Evolutionary conservation across 1,140 invertebrate species (phyloP).

Genomic region (Drosophila navojoa): DNA sequence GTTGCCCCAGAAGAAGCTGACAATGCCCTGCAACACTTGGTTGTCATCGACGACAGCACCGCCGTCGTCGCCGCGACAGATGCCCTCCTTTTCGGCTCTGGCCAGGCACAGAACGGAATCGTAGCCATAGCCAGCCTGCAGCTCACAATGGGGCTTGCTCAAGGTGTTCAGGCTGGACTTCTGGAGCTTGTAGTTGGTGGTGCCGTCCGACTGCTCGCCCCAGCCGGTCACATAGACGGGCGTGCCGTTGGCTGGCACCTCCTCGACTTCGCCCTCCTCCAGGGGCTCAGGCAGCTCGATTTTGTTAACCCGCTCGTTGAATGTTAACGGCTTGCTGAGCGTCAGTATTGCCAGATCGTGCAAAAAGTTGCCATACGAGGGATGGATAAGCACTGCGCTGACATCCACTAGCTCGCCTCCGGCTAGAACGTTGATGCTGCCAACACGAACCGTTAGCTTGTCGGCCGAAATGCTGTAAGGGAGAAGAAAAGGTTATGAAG

Average conservation of each 20-base stretch:
- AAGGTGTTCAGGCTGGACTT: constrained; percentile 57
- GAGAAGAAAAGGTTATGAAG: background rate
- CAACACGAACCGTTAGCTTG: constrained; percentile 56
- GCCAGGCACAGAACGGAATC: constrained; percentile 54
- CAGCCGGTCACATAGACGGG: constrained; percentile 67
- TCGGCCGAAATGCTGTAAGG: constrained; percentile 33
- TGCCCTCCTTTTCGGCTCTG: constrained; percentile 55
- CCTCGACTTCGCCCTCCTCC: constrained; percentile 24
- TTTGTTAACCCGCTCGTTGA: constrained; percentile 69
- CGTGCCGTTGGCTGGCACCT: constrained; percentile 51
- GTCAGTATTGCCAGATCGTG: constrained; percentile 85
- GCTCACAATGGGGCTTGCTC: constrained; percentile 55
- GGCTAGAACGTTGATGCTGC: constrained; percentile 77
- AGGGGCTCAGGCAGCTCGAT: constrained; percentile 53
- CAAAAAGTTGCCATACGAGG: constrained; percentile 73
- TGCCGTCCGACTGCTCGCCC: constrained; percentile 61
- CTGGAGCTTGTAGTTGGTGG: constrained; percentile 64
- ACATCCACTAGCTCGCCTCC: constrained; percentile 60
- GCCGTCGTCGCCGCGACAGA: constrained; percentile 72
- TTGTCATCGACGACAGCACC: constrained; percentile 57
- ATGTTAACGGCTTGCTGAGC: constrained; percentile 68
- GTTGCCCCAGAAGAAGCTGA: constrained; percentile 70
- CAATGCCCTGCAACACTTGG: constrained; percentile 41
- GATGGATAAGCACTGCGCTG: constrained; percentile 74
- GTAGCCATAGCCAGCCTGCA: constrained; percentile 68